Evolutionary conservation across 2,113 vertebrate genomes (phyloP), one percentile per base, ranked within the genome.

Genomic region (Corapipo altera): DNA sequence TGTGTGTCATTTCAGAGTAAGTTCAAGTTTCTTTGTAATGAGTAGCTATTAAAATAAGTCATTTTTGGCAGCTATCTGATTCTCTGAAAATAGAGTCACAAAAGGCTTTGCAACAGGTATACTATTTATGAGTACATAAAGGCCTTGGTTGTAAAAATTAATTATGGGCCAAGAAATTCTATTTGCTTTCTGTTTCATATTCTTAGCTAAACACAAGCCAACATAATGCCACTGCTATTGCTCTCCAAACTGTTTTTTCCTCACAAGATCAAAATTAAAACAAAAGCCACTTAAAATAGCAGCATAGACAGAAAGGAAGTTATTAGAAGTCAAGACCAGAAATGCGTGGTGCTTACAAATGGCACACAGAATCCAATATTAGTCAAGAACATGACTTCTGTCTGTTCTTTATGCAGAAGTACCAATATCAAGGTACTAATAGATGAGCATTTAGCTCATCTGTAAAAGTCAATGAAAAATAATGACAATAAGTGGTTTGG

Each of bases 1-100:
- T 85, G 78, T 30, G 28, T 82, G 57, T 49, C 80, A 91, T 91
- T 93, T 89, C 75, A 93, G 81, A 94, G 43, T 58, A 95, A 81
- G 44, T 85, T 87, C 87, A 92, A 91, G 52, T 46, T 44, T 94
- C 91, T 83, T 96, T 95, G 64, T 69, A 85, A 88, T 83, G 67
- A 95, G 52, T 91, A 96, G 52, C 65, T 95, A 73, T 90, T 94
- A 91, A 96, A 96, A 96, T 95, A 80, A 77, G 59, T 83, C 58
- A 84, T 71, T 95, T 95, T 95, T 93, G 84, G 91, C 95, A 98
- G 92, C 76, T 91, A 54, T 74, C 48, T 8, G 32, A 88, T 84
- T 72, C 41, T 90, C 69, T 82, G 62, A 76, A 92, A 97, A 82
- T 3, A 92, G 49, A 85, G 21, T 24, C 18, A 75, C 54, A 91